These are phyloP conservation scores for Balaenoptera acutorostrata DNA, from an alignment of 2,113 vertebrate species.

Conservation along the genomic window DNA sequence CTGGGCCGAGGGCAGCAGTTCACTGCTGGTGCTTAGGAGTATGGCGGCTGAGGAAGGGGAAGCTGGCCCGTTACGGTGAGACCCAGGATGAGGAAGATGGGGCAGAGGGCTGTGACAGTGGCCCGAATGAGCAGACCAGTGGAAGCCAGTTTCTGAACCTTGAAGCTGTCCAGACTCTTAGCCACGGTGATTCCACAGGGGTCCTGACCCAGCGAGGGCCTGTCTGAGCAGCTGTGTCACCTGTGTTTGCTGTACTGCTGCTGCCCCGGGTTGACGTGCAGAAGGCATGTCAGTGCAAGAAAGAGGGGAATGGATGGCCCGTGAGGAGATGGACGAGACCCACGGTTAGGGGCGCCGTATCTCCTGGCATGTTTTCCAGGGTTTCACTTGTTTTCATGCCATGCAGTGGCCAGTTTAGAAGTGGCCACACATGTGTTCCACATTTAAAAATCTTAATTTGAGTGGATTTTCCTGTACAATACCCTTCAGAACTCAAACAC, in stretches of 20 bases:
- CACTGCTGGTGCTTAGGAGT: not conserved
- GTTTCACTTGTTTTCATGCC: not conserved
- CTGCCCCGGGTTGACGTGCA: not conserved
- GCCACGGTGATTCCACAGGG: not conserved
- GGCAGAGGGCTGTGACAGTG: not conserved
- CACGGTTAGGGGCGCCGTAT: not conserved
- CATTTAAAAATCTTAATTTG: not conserved
- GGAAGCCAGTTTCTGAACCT: not conserved
- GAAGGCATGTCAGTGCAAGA: not conserved
- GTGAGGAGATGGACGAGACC: not conserved
- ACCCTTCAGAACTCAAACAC: not conserved
- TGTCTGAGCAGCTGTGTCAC: not conserved
- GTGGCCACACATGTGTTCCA: not conserved
- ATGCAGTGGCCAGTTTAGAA: not conserved
- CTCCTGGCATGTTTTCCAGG: not conserved
- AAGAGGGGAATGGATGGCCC: accelerated
- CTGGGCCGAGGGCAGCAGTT: not conserved
- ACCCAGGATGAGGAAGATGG: not conserved
- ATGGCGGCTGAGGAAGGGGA: not conserved
- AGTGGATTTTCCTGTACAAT: not conserved
- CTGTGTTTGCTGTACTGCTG: not conserved
- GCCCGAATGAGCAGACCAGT: not conserved
- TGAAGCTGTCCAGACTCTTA: not conserved
- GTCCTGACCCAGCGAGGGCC: not conserved
- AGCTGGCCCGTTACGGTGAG: not conserved